Evolutionary conservation across 2,113 vertebrate genomes (phyloP).

Genomic region (Hippocampus zosterae): DNA sequence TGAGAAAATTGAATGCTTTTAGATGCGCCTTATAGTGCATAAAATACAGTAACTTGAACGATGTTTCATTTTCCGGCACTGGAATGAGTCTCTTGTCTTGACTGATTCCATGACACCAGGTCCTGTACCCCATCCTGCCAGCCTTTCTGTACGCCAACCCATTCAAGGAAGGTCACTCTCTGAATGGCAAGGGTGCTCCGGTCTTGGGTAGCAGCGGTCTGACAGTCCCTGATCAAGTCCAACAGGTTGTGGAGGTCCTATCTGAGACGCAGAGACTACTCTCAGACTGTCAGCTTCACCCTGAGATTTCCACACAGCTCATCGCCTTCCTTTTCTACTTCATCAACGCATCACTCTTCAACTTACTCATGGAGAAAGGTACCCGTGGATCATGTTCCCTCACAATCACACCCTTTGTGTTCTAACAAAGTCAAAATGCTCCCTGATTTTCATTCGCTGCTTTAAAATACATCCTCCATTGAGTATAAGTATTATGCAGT

Average conservation of each 20-base stretch:
- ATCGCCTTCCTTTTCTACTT: conserved; percentile 78
- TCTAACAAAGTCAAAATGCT: neutral
- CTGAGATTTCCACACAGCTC: conserved; percentile 71
- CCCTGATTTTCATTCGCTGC: neutral
- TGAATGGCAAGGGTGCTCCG: neutral
- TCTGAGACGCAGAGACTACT: conserved; percentile 59
- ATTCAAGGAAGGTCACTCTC: conserved; percentile 47
- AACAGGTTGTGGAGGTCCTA: conserved; percentile 62
- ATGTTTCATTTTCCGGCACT: conserved; percentile 27
- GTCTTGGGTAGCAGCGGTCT: conserved; percentile 38
- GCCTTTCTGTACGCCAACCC: conserved; percentile 72
- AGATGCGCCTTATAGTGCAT: neutral
- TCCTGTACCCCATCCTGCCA: conserved; percentile 70
- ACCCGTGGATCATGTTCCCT: neutral
- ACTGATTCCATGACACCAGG: conserved; percentile 42
- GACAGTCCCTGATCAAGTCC: conserved; percentile 47
- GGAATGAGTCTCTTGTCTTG: conserved; percentile 31
- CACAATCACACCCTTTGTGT: neutral
- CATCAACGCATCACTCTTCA: conserved; percentile 78
- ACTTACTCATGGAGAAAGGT: conserved; percentile 80
- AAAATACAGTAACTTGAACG: neutral
- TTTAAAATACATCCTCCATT: too few relatives aligned
- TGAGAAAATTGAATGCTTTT: too few relatives aligned
- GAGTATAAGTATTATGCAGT: too few relatives aligned
- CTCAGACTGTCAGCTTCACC: conserved; percentile 64